Conservation (phyloP, 2,888 invertebrate genomes). For the Caenorhabditis panamensis region DNA sequence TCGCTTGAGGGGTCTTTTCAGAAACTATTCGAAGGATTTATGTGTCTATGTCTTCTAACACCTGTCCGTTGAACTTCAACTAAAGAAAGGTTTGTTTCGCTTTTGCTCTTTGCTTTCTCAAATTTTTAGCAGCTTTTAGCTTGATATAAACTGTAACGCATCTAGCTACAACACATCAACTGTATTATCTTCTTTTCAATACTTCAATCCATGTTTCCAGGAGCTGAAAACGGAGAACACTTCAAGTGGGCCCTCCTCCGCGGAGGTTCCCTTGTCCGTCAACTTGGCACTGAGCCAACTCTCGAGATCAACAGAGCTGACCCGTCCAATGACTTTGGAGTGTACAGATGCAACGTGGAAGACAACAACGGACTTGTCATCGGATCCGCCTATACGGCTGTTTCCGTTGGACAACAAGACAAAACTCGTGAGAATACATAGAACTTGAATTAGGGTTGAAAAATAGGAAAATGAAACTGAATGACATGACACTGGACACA, state of each 20-base stretch:
- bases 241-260: constrained; percentile 80
- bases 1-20: constrained; percentile 1
- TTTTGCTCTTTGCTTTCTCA: not conserved
- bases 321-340: constrained; percentile 79
- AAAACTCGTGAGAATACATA: constrained; percentile 61
- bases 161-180: too few relatives aligned
- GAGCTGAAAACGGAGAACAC: constrained; percentile 68
- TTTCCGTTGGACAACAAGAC: constrained; percentile 76
- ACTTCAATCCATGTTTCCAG: constrained; percentile 37
- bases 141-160: too few relatives aligned
- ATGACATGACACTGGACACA: constrained; percentile 15
- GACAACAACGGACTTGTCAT: constrained; percentile 78
- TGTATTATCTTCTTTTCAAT: not conserved
- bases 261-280: constrained; percentile 78
- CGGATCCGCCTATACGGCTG: constrained; percentile 79
- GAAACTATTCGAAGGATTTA: constrained; percentile 2
- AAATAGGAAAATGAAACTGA: not conserved
- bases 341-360: constrained; percentile 80
- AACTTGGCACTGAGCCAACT: constrained; percentile 75
- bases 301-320: constrained; percentile 76
- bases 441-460: not conserved
- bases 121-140: not conserved
- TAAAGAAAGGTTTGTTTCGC: constrained; percentile 23
- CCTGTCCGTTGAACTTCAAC: not conserved
- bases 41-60: constrained; percentile 39